A percentile compares a stretch with the other conserved stretches of the same genome.
These are phyloP conservation scores for Lapara coniferarum DNA, from an alignment of 2,888 invertebrate genomes.

Conservation along the genomic window DNA sequence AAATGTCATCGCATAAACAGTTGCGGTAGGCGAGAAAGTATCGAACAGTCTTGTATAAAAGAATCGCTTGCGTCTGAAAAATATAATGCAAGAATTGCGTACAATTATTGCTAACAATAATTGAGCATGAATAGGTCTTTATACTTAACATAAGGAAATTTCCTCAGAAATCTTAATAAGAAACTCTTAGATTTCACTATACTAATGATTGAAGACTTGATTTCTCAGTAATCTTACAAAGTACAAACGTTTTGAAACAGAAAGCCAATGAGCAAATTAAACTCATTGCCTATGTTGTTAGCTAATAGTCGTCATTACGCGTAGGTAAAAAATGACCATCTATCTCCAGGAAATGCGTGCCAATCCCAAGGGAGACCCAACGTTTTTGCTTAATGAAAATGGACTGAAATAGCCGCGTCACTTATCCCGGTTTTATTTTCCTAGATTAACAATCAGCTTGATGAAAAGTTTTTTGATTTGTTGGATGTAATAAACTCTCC, in stretches of 20 bases:
- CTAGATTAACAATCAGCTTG: neutral
- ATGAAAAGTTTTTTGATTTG: neutral
- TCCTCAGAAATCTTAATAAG: no score
- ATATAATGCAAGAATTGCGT: no score
- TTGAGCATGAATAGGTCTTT: no score
- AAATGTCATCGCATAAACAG: no score
- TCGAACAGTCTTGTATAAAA: no score
- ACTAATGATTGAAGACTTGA: no score
- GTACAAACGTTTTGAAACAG: neutral
- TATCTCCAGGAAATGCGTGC: neutral
- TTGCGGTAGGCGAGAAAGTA: no score
- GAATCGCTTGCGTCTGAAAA: no score
- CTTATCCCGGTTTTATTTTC: neutral
- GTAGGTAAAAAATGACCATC: constrained; percentile 13
- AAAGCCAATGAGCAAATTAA: constrained; percentile 6
- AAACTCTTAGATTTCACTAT: no score
- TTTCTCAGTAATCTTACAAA: no score
- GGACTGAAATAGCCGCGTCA: neutral
- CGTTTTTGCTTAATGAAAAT: constrained; percentile 15
- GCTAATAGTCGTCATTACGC: constrained; percentile 9
- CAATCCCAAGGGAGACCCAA: neutral
- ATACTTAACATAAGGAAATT: no score
- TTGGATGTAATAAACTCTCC: neutral
- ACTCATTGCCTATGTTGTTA: neutral
- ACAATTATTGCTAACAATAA: no score